Evolutionary conservation across 2,888 invertebrate genomes (phyloP).

Genomic region (Liopterus haemorrhoidalis): DNA sequence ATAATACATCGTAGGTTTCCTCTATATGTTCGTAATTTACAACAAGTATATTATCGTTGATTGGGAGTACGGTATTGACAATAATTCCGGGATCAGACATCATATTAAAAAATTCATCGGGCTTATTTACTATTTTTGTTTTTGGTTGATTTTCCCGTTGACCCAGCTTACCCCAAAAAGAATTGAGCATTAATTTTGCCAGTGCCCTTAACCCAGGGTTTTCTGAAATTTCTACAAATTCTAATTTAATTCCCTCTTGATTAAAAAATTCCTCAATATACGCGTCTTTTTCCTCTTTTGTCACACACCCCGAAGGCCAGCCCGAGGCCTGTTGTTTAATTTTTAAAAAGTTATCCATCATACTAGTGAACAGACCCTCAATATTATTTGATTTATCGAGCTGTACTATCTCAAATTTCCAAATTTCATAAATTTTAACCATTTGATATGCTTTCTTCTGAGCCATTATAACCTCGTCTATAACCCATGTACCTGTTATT

Average conservation of each 20-base stretch:
- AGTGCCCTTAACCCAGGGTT: constrained; percentile 26
- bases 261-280: constrained; percentile 25
- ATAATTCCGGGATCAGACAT: constrained; percentile 26
- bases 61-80: constrained; percentile 22
- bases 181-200: constrained; percentile 31
- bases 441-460: constrained; percentile 36
- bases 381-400: constrained; percentile 26
- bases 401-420: constrained; percentile 35
- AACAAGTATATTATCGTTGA: constrained; percentile 27
- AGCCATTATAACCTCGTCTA: constrained; percentile 38
- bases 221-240: constrained; percentile 13
- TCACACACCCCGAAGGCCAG: constrained; percentile 31
- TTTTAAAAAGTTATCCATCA: constrained; percentile 37
- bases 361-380: constrained; percentile 37
- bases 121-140: constrained; percentile 17
- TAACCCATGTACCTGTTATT: constrained; percentile 35
- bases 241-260: constrained; percentile 21
- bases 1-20: constrained; percentile 23
- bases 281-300: constrained; percentile 19
- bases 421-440: constrained; percentile 37
- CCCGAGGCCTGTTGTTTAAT: constrained; percentile 35
- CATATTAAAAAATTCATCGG: constrained; percentile 23
- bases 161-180: constrained; percentile 30
- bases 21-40: constrained; percentile 25
- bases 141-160: constrained; percentile 27